These are phyloP conservation scores for Leucoraja erinaceus DNA, from an alignment of 2,113 vertebrate genomes.

Conservation along the genomic window DNA sequence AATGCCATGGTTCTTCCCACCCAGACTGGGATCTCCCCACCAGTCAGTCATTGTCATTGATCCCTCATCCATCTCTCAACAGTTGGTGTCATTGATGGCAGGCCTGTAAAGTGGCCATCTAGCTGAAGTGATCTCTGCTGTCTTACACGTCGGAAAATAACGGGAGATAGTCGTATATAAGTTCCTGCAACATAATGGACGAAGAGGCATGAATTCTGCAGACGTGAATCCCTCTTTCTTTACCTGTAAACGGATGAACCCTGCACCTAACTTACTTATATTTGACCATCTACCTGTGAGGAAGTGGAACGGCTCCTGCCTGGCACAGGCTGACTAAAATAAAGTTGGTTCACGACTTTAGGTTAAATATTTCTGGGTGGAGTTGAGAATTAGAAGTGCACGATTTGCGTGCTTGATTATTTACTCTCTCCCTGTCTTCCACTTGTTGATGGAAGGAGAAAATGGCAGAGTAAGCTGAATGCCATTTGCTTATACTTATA, in stretches of 20 bases:
- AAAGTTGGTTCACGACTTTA: not conserved
- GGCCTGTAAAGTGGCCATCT: not conserved
- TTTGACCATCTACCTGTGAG: not conserved
- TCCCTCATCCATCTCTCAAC: not conserved
- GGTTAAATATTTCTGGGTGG: not conserved
- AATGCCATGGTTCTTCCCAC: not conserved
- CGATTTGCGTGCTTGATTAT: not conserved
- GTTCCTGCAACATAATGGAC: not conserved
- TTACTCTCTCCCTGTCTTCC: not conserved
- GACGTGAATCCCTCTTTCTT: not conserved
- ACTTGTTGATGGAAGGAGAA: not conserved
- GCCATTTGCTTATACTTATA: not conserved
- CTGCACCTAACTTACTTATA: too few species aligned
- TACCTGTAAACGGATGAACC: not conserved
- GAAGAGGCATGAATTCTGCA: not conserved
- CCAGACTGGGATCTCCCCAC: not conserved
- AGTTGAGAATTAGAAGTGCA: not conserved
- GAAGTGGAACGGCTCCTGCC: not conserved
- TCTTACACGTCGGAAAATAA: not conserved
- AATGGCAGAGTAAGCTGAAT: not conserved
- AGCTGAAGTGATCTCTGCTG: not conserved
- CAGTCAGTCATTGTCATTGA: not conserved
- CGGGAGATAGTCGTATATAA: not conserved
- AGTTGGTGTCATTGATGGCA: not conserved
- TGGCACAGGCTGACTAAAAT: not conserved